Conservation (phyloP, 2,888 invertebrate species). For the Ellobium chinense region DNA sequence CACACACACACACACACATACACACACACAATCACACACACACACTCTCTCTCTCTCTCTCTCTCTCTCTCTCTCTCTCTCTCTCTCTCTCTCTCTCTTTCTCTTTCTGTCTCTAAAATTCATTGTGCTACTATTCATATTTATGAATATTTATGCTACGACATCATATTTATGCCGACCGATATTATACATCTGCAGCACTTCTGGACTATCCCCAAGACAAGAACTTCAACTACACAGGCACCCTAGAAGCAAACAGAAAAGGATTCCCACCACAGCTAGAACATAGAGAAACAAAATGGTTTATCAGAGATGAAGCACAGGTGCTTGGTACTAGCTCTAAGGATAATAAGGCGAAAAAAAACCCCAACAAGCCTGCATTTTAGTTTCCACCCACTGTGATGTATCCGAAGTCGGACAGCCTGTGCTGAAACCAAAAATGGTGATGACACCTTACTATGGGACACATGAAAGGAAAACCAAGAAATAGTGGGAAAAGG, state of each 20-base stretch:
- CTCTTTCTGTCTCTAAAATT: no score
- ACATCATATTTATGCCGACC: not conserved
- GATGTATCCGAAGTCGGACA: not conserved
- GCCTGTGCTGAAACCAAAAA: not conserved
- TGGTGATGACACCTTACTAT: slow-evolving; percentile 3
- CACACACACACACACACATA: not conserved
- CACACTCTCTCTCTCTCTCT: no score
- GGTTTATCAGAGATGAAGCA: not conserved
- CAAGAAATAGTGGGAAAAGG: slow-evolving; percentile 25
- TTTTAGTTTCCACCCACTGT: not conserved
- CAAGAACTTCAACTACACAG: not conserved
- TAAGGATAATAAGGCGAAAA: slow-evolving; percentile 15
- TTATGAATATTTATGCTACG: no score
- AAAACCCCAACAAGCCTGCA: no score
- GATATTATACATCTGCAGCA: not conserved
- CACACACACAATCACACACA: no score
- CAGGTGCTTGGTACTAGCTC: not conserved
- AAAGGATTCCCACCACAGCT: not conserved
- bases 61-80: no score
- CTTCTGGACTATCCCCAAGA: not conserved
- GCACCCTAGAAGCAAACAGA: not conserved
- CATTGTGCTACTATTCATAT: no score
- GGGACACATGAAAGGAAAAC: slow-evolving; percentile 13
- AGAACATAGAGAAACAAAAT: not conserved
- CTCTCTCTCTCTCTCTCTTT: no score